Percentiles rank a stretch among this genome's conserved stretches.
Conservation (phyloP, 1,140 invertebrate species). For the Archegozetes longisetosus region DNA sequence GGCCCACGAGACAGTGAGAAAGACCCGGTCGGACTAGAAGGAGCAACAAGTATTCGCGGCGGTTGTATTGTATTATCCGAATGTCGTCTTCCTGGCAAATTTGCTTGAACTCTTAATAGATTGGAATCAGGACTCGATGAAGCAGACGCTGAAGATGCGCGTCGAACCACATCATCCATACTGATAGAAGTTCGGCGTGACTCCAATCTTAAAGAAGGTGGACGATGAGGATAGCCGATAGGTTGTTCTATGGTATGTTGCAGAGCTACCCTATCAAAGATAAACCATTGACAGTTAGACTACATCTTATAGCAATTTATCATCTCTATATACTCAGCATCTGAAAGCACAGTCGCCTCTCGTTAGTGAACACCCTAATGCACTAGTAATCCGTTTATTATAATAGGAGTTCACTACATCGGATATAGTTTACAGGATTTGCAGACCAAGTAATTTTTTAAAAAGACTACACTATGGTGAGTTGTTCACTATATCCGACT, state of each 20-base stretch:
- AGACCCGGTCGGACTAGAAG: conserved; percentile 43
- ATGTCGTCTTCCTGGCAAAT: conserved; percentile 54
- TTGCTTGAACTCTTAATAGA: conserved; percentile 61
- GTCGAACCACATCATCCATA: conserved; percentile 23
- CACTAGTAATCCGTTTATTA: neutral
- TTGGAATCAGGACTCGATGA: conserved; percentile 65
- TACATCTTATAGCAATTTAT: too few relatives aligned
- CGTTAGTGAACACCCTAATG: too few relatives aligned
- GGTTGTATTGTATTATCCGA: conserved; percentile 73
- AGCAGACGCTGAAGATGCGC: conserved; percentile 31
- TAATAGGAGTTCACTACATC: too few relatives aligned
- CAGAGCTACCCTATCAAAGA: neutral
- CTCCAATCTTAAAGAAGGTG: conserved; percentile 21
- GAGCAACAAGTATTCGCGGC: conserved; percentile 44
- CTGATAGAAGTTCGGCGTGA: conserved; percentile 23
- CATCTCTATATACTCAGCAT: too few relatives aligned
- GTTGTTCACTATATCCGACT: too few relatives aligned
- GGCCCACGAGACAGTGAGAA: conserved; percentile 14
- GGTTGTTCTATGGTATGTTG: conserved; percentile 4
- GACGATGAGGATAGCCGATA: conserved; percentile 21
- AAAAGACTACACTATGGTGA: neutral
- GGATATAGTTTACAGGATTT: too few relatives aligned
- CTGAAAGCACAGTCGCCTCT: too few relatives aligned
- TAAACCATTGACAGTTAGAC: too few relatives aligned
- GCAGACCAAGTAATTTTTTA: neutral